Evolutionary conservation across 2,797 vertebrate species (phyloP).

Genomic region (Antennarius maculatus): DNA sequence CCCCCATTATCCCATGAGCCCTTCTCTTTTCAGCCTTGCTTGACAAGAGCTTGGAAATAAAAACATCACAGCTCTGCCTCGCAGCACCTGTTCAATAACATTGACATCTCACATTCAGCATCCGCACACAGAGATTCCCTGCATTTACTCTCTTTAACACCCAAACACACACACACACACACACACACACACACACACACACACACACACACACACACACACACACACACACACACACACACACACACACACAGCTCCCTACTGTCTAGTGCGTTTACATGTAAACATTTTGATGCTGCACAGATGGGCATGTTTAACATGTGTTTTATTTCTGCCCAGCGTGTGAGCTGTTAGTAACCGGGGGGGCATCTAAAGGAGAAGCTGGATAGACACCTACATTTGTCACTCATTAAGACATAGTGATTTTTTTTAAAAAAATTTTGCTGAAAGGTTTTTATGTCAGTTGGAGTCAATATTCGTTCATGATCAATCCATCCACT

Average conservation of each 20-base stretch:
- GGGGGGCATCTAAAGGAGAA: slow-evolving; percentile 5
- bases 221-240: slow-evolving; percentile 17
- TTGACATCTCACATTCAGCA: slow-evolving; percentile 84
- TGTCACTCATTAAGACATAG: slow-evolving; percentile 13
- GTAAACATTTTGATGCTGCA: slow-evolving; percentile 43
- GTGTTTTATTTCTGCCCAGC: slow-evolving; percentile 12
- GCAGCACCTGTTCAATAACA: slow-evolving; percentile 86
- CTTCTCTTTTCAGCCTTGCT: slow-evolving; percentile 74
- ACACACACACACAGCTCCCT: slow-evolving; percentile 14
- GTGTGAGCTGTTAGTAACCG: slow-evolving; percentile 6
- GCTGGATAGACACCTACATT: neutral
- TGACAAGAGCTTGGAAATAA: slow-evolving; percentile 81
- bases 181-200: slow-evolving; percentile 21
- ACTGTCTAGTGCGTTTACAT: slow-evolving; percentile 54
- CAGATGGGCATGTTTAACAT: slow-evolving; percentile 12
- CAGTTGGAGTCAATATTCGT: slow-evolving; percentile 9
- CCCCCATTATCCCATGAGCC: slow-evolving; percentile 78
- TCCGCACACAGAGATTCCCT: slow-evolving; percentile 67
- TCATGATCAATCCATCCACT: slow-evolving; percentile 5
- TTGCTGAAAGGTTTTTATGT: neutral
- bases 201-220: slow-evolving; percentile 21
- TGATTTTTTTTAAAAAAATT: neutral
- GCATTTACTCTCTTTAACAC: slow-evolving; percentile 69
- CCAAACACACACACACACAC: slow-evolving; percentile 36
- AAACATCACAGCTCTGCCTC: slow-evolving; percentile 82